Evolutionary conservation across 2,888 invertebrate species (phyloP), one percentile per base, ranked within the genome.

Genomic region (Theristus sp.): DNA sequence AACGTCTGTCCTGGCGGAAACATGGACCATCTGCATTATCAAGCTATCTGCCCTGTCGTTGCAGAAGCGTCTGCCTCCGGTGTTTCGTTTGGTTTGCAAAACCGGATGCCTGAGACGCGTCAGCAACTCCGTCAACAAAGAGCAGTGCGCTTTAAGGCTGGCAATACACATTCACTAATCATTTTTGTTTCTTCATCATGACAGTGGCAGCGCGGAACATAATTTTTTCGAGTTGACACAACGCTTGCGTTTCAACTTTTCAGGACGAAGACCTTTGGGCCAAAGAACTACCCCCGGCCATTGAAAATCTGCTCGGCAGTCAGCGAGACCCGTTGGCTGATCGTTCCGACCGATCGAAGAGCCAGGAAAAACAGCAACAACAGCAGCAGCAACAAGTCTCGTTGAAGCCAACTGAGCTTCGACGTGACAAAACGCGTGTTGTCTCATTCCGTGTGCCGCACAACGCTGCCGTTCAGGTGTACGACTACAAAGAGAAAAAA

Each of bases 391-490:
- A 46, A 46, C 46, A 46, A 46, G 46, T 46, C 13, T 22, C 13
- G 10, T 46, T 22, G 46, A 46, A 46, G 46, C 46, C 13, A 46
- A 10, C n/a, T n/a, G 52, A 31, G 52, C n/a, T n/a, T 6, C 24
- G 64, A 38, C 65, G 75, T 17, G 74, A 76, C 62, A 73, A 74
- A 64, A 75, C 75, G 0, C 64, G 68, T 31, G 75, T 77, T 2
- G 70, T 78, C 22, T 73, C 75, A 1, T 76, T 76, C 67, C 69
- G 77, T 60, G 78, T 79, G 17, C 78, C 79, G 25, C 78, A 79
- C 67, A 79, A 79, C 70, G 77, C 78, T 17, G 77, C 77, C 57
- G 78, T 78, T 20, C 79, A 79, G 69, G 75, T 79, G 54, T 79
- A 79, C 67, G 79, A 79, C 65, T 79, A 78, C 67, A 79, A 79